Conservation (phyloP, 2,888 invertebrate genomes). For the Didymodactylos carnosus region DNA sequence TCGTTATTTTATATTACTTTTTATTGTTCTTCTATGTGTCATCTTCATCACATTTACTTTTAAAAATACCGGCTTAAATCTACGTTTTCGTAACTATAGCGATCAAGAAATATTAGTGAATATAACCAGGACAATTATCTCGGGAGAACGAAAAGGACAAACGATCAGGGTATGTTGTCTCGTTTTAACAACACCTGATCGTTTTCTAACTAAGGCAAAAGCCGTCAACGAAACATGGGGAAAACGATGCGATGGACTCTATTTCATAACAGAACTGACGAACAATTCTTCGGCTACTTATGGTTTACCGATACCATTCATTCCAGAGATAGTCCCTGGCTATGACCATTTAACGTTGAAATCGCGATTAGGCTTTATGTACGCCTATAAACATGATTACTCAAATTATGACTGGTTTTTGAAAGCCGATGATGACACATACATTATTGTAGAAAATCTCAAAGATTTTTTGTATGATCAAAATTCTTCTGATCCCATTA, state of each 20-base stretch:
- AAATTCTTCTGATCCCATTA: constrained; percentile 3
- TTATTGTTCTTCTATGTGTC: too few relatives aligned
- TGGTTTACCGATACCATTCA: not conserved
- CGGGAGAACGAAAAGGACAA: too few relatives aligned
- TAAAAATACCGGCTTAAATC: too few relatives aligned
- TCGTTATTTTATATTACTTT: too few relatives aligned
- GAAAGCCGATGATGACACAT: constrained; percentile 13
- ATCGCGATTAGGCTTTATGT: not conserved
- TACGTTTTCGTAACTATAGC: too few relatives aligned
- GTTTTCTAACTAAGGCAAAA: not conserved
- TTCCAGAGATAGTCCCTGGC: not conserved
- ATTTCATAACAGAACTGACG: not conserved
- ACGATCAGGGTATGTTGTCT: constrained; percentile 2
- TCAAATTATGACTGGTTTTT: constrained; percentile 8
- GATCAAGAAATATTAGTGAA: too few relatives aligned
- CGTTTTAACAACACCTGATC: not conserved
- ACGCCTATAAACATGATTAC: not conserved
- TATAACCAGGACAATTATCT: too few relatives aligned
- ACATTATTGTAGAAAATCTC: constrained; percentile 6
- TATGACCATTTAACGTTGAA: constrained; percentile 5
- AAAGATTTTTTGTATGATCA: not conserved
- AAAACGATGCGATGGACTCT: not conserved
- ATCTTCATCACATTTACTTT: too few relatives aligned
- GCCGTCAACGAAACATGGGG: constrained; percentile 8
- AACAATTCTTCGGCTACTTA: not conserved